phyloP scores from a whole-genome alignment of 2,113 vertebrate species.

The Phaethon lepturus region DNA sequence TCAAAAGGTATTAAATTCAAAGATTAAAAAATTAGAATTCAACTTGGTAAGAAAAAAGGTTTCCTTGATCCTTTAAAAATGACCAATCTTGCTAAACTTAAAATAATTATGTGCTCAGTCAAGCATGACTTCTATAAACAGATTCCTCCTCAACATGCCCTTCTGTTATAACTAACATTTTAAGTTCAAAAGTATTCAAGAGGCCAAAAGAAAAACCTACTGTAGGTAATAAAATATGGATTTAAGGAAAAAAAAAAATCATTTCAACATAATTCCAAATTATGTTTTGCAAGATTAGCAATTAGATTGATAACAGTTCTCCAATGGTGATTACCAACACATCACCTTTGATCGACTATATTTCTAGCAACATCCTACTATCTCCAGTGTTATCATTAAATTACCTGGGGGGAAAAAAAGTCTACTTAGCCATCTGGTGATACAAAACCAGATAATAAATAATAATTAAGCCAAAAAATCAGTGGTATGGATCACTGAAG shows the following conservation, averaged over 20 bases:
- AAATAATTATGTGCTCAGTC: not conserved
- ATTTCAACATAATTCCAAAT: not conserved
- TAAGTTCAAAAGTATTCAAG: not conserved
- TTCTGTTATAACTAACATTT: not conserved
- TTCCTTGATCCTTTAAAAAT: not conserved
- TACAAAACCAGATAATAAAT: not conserved
- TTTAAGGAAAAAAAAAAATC: not conserved
- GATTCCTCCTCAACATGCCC: not conserved
- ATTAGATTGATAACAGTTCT: not conserved
- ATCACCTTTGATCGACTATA: not conserved
- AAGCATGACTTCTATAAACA: not conserved
- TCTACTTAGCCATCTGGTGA: not conserved
- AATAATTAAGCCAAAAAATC: not conserved
- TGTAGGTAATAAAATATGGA: not conserved
- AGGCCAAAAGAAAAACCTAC: not conserved
- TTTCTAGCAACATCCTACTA: not conserved
- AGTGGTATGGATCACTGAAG: not conserved
- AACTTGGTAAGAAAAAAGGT: rapidly evolving
- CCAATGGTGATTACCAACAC: rapidly evolving
- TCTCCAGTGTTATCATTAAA: not conserved
- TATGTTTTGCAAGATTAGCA: not conserved
- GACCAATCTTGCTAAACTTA: not conserved
- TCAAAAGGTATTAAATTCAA: not conserved
- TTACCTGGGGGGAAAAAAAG: not conserved
- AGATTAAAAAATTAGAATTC: not conserved